These are phyloP conservation scores for Ladona fulva DNA, from an alignment of 1,140 invertebrate species.

Conservation along the genomic window DNA sequence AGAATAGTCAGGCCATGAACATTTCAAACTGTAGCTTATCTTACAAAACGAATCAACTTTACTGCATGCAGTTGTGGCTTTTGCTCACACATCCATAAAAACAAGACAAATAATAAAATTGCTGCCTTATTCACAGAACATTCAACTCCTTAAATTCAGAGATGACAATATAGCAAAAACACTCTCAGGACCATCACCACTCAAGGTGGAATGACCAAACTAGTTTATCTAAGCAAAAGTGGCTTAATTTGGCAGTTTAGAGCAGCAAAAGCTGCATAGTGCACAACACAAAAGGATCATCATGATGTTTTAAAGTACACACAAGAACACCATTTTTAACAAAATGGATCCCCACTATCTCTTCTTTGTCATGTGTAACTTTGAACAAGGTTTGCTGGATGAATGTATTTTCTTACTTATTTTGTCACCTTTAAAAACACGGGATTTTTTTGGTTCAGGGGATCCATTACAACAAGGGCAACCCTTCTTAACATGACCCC, in stretches of 20 bases:
- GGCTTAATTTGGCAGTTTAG: constrained; percentile 4
- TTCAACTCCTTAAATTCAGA: too few species aligned
- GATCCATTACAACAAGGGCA: constrained; percentile 21
- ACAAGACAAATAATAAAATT: too few species aligned
- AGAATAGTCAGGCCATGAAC: too few species aligned
- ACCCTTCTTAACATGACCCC: constrained; percentile 20
- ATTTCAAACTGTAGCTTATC: too few species aligned
- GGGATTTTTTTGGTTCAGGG: constrained; percentile 18
- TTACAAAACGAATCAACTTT: too few species aligned
- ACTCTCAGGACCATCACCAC: neutral
- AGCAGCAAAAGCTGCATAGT: neutral
- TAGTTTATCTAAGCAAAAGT: constrained; percentile 13
- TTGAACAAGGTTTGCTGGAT: constrained; percentile 1
- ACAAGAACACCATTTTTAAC: constrained; percentile 10
- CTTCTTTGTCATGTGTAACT: constrained; percentile 17
- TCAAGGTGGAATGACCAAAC: neutral
- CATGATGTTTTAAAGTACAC: constrained; percentile 12
- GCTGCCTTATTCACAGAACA: too few species aligned
- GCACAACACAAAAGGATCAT: constrained; percentile 18
- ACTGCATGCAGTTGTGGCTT: too few species aligned
- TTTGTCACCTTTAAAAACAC: constrained; percentile 18
- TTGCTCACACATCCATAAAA: too few species aligned
- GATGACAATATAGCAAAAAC: too few species aligned
- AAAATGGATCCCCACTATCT: constrained; percentile 19
- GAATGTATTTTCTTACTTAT: constrained; percentile 14